These are phyloP conservation scores for Bergia sp. DNA, from an alignment of 92 coral and sea anemone genomes.

Conservation along the genomic window DNA sequence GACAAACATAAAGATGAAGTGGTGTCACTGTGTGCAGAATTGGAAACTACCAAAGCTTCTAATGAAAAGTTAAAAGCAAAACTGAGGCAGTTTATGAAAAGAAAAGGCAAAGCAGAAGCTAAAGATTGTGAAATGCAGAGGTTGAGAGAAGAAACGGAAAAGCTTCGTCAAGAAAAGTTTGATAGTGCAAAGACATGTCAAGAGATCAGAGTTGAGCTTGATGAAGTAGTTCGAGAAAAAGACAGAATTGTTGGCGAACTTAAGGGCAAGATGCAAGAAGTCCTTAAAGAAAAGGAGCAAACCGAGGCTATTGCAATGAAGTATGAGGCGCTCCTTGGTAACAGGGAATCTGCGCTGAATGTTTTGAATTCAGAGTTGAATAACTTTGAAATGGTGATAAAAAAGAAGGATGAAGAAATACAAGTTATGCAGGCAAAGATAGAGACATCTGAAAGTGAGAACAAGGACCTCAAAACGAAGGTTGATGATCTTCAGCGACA, in stretches of 20 bases:
- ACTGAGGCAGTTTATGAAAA: constrained; percentile 66
- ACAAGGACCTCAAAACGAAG: constrained; percentile 30
- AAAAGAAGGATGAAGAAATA: constrained; percentile 42
- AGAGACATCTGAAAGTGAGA: constrained; percentile 31
- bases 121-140: constrained; percentile 53
- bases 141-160: constrained; percentile 63
- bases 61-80: constrained; percentile 80
- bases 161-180: constrained; percentile 73
- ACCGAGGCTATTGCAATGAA: constrained; percentile 54
- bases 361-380: constrained; percentile 59
- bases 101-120: constrained; percentile 56
- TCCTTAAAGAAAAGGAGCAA: constrained; percentile 63
- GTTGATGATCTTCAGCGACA: constrained; percentile 29
- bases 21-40: constrained; percentile 49
- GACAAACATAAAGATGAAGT: not conserved
- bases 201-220: constrained; percentile 73
- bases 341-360: constrained; percentile 67
- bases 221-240: constrained; percentile 66
- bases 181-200: constrained; percentile 62
- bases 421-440: constrained; percentile 31
- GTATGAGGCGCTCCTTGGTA: constrained; percentile 60
- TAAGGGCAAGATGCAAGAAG: constrained; percentile 54
- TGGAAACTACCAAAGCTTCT: constrained; percentile 56
- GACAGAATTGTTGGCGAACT: constrained; percentile 65
- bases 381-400: constrained; percentile 50